Evolutionary conservation across 2,888 invertebrate species (phyloP).

Genomic region (Acronicta psi): DNA sequence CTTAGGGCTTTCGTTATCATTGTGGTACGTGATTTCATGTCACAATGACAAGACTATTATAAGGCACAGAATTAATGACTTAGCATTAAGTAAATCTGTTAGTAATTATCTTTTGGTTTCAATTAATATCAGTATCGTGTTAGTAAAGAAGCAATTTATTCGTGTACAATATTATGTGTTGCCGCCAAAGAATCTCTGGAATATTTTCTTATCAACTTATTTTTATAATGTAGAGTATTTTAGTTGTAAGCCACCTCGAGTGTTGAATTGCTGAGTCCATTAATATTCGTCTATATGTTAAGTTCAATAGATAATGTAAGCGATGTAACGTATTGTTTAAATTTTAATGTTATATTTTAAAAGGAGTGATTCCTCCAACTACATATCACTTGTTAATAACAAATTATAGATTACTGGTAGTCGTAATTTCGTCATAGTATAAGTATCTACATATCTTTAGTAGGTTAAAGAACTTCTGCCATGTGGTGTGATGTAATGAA

Average conservation of each 20-base stretch:
- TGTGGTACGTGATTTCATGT: no score
- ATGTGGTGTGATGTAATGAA: slow-evolving; percentile 60
- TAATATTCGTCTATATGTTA: slow-evolving; percentile 70
- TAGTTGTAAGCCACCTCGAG: slow-evolving; percentile 85
- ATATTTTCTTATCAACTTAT: slow-evolving; percentile 80
- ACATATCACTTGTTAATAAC: slow-evolving; percentile 89
- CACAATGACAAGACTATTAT: no score
- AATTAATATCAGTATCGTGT: slow-evolving; percentile 37
- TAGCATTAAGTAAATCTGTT: background rate
- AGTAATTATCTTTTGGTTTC: background rate
- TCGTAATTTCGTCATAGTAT: slow-evolving; percentile 81
- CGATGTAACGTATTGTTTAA: slow-evolving; percentile 76
- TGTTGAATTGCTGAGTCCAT: slow-evolving; percentile 85
- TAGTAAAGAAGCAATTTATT: slow-evolving; percentile 59
- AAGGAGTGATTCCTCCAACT: slow-evolving; percentile 85
- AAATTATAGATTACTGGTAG: slow-evolving; percentile 84
- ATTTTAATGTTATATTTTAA: slow-evolving; percentile 80
- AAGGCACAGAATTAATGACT: background rate
- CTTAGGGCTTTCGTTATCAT: no score
- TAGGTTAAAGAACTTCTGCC: slow-evolving; percentile 69
- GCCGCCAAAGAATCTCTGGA: slow-evolving; percentile 70
- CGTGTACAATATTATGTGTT: slow-evolving; percentile 67
- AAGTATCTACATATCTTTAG: slow-evolving; percentile 60
- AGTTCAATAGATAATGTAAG: slow-evolving; percentile 76
- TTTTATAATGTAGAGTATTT: slow-evolving; percentile 79